A percentile compares a stretch with the other conserved stretches of the same genome.
phyloP scores from a whole-genome alignment of 2,888 invertebrate species.

The Tiliacea citrago region DNA sequence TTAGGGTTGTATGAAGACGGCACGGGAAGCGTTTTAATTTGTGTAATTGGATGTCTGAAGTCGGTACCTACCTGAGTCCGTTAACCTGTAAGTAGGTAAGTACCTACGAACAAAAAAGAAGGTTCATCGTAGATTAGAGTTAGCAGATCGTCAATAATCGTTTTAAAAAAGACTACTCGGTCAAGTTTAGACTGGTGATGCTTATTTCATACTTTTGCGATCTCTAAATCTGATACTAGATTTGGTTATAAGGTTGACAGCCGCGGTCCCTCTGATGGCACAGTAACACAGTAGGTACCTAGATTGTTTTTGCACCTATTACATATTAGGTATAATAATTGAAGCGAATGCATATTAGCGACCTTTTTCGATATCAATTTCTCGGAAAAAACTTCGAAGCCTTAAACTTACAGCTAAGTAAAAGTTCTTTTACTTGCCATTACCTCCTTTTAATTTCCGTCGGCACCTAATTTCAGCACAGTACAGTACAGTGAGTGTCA shows the following conservation, averaged over 20 bases:
- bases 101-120: neutral
- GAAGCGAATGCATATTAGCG: too few relatives aligned
- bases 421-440: neutral
- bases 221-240: neutral
- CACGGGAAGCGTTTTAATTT: slow-evolving; percentile 43
- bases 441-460: neutral
- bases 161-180: neutral
- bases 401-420: neutral
- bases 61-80: neutral
- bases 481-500: too few relatives aligned
- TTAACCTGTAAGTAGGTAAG: neutral
- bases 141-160: neutral
- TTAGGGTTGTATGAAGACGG: slow-evolving; percentile 22
- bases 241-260: neutral
- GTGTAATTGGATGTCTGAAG: slow-evolving; percentile 39
- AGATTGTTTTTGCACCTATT: too few relatives aligned
- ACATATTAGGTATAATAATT: too few relatives aligned
- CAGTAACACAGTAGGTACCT: too few relatives aligned
- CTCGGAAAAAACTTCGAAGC: neutral
- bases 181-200: neutral
- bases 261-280: neutral
- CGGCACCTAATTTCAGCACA: neutral
- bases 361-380: neutral
- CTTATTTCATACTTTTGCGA: neutral
- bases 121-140: neutral